Evolutionary conservation across 2,888 invertebrate species (phyloP), one percentile per base, ranked within the genome.

Genomic region (Standfussiana lucernea): DNA sequence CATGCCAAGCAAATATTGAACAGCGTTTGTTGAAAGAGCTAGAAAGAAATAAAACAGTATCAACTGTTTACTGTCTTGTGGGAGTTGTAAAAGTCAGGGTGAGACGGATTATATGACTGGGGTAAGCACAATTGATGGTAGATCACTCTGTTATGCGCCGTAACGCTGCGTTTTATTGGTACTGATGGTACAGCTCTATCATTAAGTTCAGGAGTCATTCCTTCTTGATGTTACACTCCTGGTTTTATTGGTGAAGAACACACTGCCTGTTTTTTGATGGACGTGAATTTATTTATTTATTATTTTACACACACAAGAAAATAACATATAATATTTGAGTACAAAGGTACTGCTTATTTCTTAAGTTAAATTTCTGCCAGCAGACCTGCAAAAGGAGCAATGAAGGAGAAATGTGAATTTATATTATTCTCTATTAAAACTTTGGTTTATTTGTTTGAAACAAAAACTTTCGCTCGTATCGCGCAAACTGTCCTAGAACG

Each of bases 11-110:
- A 24, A 65, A 70, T 70, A 59, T 45, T 77, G 24, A 50, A 66
- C 77, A 83, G 53, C 7, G 45, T 71, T 40, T 40, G n/a, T 74
- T 56, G 53, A 28, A 72, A 62, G 15, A 68, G 28, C 35, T 7
- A 59, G 28, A 24, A n/a, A 65, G 59, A 81, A 73, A 81, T 53
- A 71, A 69, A 73, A 61, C 70, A 45, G 66, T 53, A 72, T 40
- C 61, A 50, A 64, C 37, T 73, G 68, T 62, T 76, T 72, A 70
- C 45, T 45, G 66, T 72, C 64, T 64, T n/a, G 62, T n/a, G 47
- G 65, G 56, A 47, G 65, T 67, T 61, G 61, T 84, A 72, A 79
- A 88, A 71, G 75, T 80, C 77, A 77, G 40, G 32, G 32, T 32
- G 21, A 74, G 45, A 56, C 11, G 28, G 61, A 56, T 72, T 50